Percentiles rank a stretch among this genome's conserved stretches.
These are phyloP conservation scores for Cebidichthys violaceus DNA, from an alignment of 2,113 vertebrate species.

Conservation along the genomic window DNA sequence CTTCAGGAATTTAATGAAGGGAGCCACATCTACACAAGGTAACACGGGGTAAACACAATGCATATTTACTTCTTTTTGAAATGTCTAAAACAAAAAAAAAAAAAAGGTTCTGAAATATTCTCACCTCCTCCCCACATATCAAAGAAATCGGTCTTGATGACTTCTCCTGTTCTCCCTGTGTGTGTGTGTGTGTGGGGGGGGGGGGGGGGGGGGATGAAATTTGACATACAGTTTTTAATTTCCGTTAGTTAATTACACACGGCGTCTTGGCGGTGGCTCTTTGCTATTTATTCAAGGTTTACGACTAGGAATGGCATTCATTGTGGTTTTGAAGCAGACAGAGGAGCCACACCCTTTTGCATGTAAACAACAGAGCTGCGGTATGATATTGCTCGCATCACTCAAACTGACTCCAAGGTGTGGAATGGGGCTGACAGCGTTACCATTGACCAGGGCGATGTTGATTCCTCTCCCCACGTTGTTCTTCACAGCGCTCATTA, in stretches of 20 bases:
- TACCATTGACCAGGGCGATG: slow-evolving; percentile 93
- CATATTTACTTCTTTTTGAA: background rate
- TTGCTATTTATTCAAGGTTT: too few relatives aligned
- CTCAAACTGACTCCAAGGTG: background rate
- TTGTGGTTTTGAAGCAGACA: background rate
- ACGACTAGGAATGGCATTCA: background rate
- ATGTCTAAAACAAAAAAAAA: background rate
- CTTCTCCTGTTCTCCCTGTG: slow-evolving; percentile 90
- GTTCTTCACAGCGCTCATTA: slow-evolving; percentile 98
- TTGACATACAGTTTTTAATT: background rate
- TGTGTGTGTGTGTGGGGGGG: too few relatives aligned
- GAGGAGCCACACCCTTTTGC: background rate
- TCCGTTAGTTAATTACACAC: background rate
- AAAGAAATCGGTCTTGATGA: slow-evolving; percentile 86
- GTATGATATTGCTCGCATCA: background rate
- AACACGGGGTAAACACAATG: background rate
- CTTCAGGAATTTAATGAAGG: slow-evolving; percentile 92
- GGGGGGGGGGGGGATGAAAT: too few relatives aligned
- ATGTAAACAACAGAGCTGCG: background rate
- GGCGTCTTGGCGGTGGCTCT: too few relatives aligned
- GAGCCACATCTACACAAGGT: slow-evolving; percentile 86
- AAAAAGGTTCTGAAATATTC: slow-evolving; percentile 10
- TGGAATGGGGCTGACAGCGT: background rate
- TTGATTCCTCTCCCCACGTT: slow-evolving; percentile 98
- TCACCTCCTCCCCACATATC: slow-evolving; percentile 98